Evolutionary conservation across 2,797 vertebrate species (phyloP).

Genomic region (Mus minutoides): DNA sequence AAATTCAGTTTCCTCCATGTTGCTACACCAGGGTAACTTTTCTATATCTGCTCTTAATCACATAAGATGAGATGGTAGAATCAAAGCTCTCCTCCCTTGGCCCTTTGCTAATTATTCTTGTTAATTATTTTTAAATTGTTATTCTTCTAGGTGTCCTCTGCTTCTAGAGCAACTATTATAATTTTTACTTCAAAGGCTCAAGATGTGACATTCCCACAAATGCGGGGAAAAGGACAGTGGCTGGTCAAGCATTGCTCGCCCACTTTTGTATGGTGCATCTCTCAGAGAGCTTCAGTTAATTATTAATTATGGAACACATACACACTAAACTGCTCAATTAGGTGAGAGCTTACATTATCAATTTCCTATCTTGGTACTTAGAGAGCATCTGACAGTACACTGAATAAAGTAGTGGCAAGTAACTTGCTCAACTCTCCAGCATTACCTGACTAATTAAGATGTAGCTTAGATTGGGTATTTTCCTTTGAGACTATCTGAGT

Average conservation of each 20-base stretch:
- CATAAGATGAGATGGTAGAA: conserved; percentile 80
- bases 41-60: conserved; percentile 79
- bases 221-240: conserved; percentile 8
- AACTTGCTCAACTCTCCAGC: conserved; percentile 26
- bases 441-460: conserved; percentile 29
- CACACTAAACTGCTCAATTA: conserved; percentile 65
- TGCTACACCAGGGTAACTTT: conserved; percentile 41
- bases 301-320: not conserved
- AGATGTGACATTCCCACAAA: conserved; percentile 75
- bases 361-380: conserved; percentile 40
- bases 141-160: conserved; percentile 76
- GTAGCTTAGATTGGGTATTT: not conserved
- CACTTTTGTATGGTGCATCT: not conserved
- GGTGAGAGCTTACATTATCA: not conserved
- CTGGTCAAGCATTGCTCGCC: not conserved
- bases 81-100: conserved; percentile 82
- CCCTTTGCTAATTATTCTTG: conserved; percentile 87
- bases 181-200: conserved; percentile 83
- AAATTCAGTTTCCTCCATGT: conserved; percentile 72
- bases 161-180: conserved; percentile 79
- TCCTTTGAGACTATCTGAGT: not conserved
- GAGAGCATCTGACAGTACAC: conserved; percentile 55
- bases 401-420: conserved; percentile 45
- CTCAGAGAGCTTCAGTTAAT: conserved; percentile 27
- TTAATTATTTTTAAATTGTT: conserved; percentile 90